Conservation (phyloP, 2,888 invertebrate genomes). For the Criorhina ranunculi region DNA sequence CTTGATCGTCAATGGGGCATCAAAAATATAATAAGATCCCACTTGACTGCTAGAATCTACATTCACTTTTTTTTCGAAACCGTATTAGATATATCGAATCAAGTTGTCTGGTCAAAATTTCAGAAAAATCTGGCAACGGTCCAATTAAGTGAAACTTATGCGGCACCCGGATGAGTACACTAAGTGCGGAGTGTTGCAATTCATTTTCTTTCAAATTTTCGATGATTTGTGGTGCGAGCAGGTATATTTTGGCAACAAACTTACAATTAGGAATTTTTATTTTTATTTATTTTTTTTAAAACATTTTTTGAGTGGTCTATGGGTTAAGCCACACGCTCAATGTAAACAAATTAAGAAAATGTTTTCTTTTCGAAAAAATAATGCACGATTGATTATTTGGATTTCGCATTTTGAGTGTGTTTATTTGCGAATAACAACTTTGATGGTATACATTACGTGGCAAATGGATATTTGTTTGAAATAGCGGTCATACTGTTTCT, state of each 20-base stretch:
- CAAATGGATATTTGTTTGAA: no score
- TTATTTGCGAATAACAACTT: slow-evolving; percentile 10
- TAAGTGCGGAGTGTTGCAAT: slow-evolving; percentile 25
- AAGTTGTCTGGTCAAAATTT: slow-evolving; percentile 3
- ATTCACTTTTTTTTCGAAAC: neutral
- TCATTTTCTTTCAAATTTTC: slow-evolving; percentile 1
- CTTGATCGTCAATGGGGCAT: slow-evolving; percentile 22
- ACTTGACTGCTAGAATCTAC: slow-evolving; percentile 22
- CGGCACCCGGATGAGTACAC: neutral
- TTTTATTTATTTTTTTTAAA: neutral
- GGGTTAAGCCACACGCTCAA: neutral
- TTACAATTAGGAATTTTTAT: neutral
- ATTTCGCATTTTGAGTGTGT: neutral
- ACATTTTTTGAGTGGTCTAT: slow-evolving; percentile 6
- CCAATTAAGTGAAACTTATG: slow-evolving; percentile 30
- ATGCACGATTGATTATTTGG: neutral
- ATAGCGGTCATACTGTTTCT: no score
- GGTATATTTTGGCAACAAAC: slow-evolving; percentile 32
- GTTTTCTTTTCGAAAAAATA: slow-evolving; percentile 13
- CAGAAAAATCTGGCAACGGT: slow-evolving; percentile 9
- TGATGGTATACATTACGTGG: slow-evolving; percentile 12
- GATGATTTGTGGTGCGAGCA: neutral
- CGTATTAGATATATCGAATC: no score
- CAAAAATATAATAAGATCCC: slow-evolving; percentile 7
- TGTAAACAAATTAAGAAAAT: slow-evolving; percentile 9